These are phyloP conservation scores for Thecocarcelia acutangulata DNA, from an alignment of 2,888 invertebrate species.

Conservation along the genomic window DNA sequence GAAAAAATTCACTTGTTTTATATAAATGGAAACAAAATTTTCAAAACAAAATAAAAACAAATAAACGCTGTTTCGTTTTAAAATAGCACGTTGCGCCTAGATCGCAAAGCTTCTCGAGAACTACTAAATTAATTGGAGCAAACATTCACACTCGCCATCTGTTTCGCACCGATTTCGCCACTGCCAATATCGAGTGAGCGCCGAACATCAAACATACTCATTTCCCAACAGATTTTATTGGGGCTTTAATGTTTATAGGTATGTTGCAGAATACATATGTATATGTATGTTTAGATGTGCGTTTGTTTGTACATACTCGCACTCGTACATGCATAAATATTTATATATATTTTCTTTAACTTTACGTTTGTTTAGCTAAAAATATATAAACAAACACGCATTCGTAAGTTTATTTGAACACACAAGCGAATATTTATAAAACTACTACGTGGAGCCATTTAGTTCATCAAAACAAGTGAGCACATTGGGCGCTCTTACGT, in stretches of 20 bases:
- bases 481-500: no score
- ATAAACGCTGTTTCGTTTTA: slow-evolving; percentile 29
- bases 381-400: no score
- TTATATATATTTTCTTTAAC: not conserved
- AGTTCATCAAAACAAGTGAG: no score
- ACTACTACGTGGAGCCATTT: no score
- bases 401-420: no score
- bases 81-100: slow-evolving; percentile 62
- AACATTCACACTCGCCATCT: slow-evolving; percentile 54
- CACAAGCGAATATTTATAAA: not conserved
- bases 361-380: no score
- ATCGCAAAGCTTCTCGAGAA: slow-evolving; percentile 51
- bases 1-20: slow-evolving; percentile 27
- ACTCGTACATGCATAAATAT: not conserved
- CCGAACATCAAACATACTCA: slow-evolving; percentile 3
- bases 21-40: slow-evolving; percentile 36
- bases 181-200: slow-evolving; percentile 48
- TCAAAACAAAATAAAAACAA: slow-evolving; percentile 23
- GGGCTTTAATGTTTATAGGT: slow-evolving; percentile 14
- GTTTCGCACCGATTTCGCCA: slow-evolving; percentile 36
- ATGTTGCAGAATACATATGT: not conserved
- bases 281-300: slow-evolving; percentile 1
- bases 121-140: slow-evolving; percentile 62
- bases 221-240: slow-evolving; percentile 14
- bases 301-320: not conserved